These are phyloP conservation scores for Heliothis peltigera DNA, from an alignment of 2,888 invertebrate species.

Conservation along the genomic window DNA sequence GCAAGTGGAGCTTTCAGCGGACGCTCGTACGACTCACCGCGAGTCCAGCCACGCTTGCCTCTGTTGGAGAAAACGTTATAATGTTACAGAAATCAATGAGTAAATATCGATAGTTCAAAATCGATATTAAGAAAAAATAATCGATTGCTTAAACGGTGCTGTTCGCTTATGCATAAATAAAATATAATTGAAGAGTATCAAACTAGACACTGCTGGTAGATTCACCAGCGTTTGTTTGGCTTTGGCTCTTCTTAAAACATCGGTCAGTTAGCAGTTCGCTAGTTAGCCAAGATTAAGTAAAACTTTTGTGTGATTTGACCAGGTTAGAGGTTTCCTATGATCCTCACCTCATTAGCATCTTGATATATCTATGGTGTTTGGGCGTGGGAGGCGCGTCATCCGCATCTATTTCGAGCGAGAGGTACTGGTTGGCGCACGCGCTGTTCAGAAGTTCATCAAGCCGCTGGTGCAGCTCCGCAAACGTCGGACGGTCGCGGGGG, in stretches of 20 bases:
- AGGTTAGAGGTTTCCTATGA: background rate
- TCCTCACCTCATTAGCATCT: constrained; percentile 73
- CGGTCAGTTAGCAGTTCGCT: too few species aligned
- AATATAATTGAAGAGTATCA: too few species aligned
- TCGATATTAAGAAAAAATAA: too few species aligned
- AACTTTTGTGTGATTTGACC: background rate
- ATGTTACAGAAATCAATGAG: background rate
- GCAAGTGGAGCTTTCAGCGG: constrained; percentile 70
- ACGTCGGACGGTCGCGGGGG: constrained; percentile 93
- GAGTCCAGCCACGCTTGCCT: constrained; percentile 71
- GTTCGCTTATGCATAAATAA: too few species aligned
- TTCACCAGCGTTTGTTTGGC: too few species aligned
- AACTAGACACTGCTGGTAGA: too few species aligned
- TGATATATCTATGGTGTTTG: constrained; percentile 65
- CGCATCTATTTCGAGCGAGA: constrained; percentile 74
- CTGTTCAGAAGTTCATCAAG: constrained; percentile 80
- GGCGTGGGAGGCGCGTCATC: constrained; percentile 63
- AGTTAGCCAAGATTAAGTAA: too few species aligned
- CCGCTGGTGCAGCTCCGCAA: constrained; percentile 88
- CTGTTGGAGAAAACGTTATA: constrained; percentile 59
- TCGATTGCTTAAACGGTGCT: too few species aligned
- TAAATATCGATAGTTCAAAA: too few species aligned
- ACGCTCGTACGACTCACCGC: constrained; percentile 76
- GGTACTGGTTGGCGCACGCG: constrained; percentile 80
- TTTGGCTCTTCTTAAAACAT: too few species aligned